These are phyloP conservation scores for Romanogobio albipinnatus DNA, from an alignment of 2,113 vertebrate genomes.

Conservation along the genomic window DNA sequence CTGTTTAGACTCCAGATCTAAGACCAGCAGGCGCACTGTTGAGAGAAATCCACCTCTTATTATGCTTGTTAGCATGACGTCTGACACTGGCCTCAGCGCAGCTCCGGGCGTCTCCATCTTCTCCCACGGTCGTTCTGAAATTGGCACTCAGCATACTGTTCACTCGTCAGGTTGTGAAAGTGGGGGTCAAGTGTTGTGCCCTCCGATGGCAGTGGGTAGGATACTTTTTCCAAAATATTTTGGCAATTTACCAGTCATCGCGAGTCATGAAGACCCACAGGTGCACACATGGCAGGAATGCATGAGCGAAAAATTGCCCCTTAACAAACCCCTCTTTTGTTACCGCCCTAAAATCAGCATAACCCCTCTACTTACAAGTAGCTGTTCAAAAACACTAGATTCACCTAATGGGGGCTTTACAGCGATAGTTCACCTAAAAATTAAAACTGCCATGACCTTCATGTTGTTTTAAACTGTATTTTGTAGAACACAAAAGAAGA, in stretches of 20 bases:
- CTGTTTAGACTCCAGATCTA: slow-evolving; percentile 60
- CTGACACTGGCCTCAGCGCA: slow-evolving; percentile 25
- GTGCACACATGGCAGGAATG: slow-evolving; percentile 43
- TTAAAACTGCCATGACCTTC: background rate
- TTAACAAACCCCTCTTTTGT: slow-evolving; percentile 24
- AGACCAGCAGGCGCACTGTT: slow-evolving; percentile 48
- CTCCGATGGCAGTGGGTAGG: slow-evolving; percentile 42
- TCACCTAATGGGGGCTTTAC: background rate
- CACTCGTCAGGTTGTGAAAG: slow-evolving; percentile 54
- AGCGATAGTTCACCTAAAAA: background rate
- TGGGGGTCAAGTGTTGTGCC: slow-evolving; percentile 47
- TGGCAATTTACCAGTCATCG: slow-evolving; percentile 48
- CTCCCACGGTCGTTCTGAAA: slow-evolving; percentile 22
- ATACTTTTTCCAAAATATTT: slow-evolving; percentile 59
- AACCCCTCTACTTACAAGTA: background rate
- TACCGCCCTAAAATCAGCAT: background rate
- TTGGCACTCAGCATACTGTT: slow-evolving; percentile 55
- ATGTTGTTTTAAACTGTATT: background rate
- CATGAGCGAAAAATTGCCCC: slow-evolving; percentile 2
- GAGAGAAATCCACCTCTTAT: slow-evolving; percentile 57
- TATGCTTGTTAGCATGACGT: slow-evolving; percentile 54
- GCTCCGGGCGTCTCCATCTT: slow-evolving; percentile 22
- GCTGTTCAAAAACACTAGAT: background rate
- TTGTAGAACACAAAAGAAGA: background rate
- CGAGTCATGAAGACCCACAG: slow-evolving; percentile 44